A percentile compares a stretch with the other conserved stretches of the same genome.
These are phyloP conservation scores for Apis dorsata DNA, from an alignment of 1,140 invertebrate species.

Conservation along the genomic window DNA sequence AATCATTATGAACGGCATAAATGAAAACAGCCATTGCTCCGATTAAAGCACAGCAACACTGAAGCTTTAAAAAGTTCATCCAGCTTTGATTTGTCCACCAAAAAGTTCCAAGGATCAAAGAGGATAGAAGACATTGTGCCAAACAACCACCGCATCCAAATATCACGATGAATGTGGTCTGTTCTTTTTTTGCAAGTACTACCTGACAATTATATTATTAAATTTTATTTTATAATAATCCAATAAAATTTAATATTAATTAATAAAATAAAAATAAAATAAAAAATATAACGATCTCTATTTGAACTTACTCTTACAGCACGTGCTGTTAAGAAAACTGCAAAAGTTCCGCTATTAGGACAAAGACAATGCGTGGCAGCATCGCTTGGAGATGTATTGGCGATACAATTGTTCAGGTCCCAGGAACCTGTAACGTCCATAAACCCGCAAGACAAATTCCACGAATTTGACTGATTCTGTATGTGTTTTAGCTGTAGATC, in stretches of 20 bases:
- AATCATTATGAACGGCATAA: slow-evolving; percentile 81
- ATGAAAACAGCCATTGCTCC: slow-evolving; percentile 84
- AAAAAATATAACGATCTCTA: background rate
- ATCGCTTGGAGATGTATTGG: slow-evolving; percentile 76
- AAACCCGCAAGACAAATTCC: slow-evolving; percentile 81
- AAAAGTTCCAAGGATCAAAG: slow-evolving; percentile 81
- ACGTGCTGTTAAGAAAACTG: slow-evolving; percentile 81
- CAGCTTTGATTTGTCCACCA: slow-evolving; percentile 83
- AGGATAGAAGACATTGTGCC: slow-evolving; percentile 81
- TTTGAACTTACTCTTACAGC: slow-evolving; percentile 79
- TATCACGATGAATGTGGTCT: slow-evolving; percentile 80
- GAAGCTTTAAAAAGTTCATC: slow-evolving; percentile 85
- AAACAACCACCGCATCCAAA: slow-evolving; percentile 83
- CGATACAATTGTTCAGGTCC: slow-evolving; percentile 81
- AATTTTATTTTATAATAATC: too few species aligned
- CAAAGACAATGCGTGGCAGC: slow-evolving; percentile 82
- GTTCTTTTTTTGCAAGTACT: slow-evolving; percentile 63
- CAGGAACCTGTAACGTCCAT: slow-evolving; percentile 77
- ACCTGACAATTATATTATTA: slow-evolving; percentile 48
- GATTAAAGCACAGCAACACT: slow-evolving; percentile 83
- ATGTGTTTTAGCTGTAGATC: slow-evolving; percentile 75
- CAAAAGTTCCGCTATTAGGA: slow-evolving; percentile 81
- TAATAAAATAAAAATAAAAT: too few species aligned
- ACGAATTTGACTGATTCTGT: slow-evolving; percentile 73
- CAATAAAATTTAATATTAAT: too few species aligned